A percentile compares a stretch with the other conserved stretches of the same genome.
phyloP scores from a whole-genome alignment of 2,888 invertebrate species.

The Rugalucina vietnamica region DNA sequence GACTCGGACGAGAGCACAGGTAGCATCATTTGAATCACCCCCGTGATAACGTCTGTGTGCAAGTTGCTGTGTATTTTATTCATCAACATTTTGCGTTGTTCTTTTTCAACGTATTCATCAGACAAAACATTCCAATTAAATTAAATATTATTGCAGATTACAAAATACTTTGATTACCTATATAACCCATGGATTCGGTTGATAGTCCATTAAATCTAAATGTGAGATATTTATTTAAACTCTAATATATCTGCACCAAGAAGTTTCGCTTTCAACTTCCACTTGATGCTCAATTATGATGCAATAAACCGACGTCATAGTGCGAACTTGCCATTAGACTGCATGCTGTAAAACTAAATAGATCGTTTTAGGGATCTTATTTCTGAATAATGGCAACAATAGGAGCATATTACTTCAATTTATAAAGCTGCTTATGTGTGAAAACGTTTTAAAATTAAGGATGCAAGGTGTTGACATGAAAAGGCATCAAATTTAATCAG shows the following conservation, averaged over 20 bases:
- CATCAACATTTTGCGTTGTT: no score
- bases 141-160: background rate
- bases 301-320: constrained; percentile 5
- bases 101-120: no score
- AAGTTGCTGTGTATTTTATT: no score
- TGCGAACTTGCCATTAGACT: background rate
- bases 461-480: background rate
- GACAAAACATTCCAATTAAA: background rate
- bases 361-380: background rate
- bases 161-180: background rate
- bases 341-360: background rate
- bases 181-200: background rate
- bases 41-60: no score
- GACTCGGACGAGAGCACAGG: no score
- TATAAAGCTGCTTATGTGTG: background rate
- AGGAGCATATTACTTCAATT: background rate
- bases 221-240: constrained; percentile 1
- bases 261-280: background rate
- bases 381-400: background rate
- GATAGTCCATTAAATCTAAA: background rate
- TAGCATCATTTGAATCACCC: no score
- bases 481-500: background rate
- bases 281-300: background rate
- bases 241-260: background rate
- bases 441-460: background rate